Evolutionary conservation across 1,140 invertebrate genomes (phyloP), one percentile per base, ranked within the genome.

Genomic region (Drosophila bipectinata): DNA sequence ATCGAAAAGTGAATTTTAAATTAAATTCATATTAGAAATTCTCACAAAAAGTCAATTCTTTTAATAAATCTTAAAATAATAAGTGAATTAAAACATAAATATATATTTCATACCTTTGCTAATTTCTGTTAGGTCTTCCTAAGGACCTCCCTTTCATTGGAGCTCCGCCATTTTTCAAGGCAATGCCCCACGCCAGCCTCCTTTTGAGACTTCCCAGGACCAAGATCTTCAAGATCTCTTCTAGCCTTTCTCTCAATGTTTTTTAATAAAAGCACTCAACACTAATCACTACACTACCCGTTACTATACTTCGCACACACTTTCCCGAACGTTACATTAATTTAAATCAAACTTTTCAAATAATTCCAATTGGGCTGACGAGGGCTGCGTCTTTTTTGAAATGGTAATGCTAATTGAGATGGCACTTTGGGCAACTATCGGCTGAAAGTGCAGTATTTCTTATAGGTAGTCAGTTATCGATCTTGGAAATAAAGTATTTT

Each of bases 1-100:
- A 57, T 28, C 39, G 45, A 37, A 60, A 71, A 75, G 26, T 48
- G 54, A 67, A 58, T 49, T 34, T 48, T 44, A 76, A 77, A 56
- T 54, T 45, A 62, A 64, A 53, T 69, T 67, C 39, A 41, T 14
- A 67, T 69, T 55, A 37, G 6, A 6, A 28, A 6, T 28, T 28
- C 26, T 28, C 5, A 7, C 1, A 28, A 6, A 28, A 28, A 28
- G 26, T 28, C 26, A 28, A 28, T 28, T 28, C 21, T 21, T 28
- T 7, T 28, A 5, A 1, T 28, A 28, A 28, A 28, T 28, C 26
- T 7, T 7, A 28, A 28, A 28, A 28, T 28, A 28, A 28, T 28
- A 28, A 28, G 5, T 28, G 6, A 28, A 1, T 28, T 7, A 28
- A 28, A 7, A 28, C 5, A 28, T 28, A 28, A 28, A 28, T 28